These are phyloP conservation scores for Fopius arisanus DNA, from an alignment of 1,140 invertebrate species.

Conservation along the genomic window DNA sequence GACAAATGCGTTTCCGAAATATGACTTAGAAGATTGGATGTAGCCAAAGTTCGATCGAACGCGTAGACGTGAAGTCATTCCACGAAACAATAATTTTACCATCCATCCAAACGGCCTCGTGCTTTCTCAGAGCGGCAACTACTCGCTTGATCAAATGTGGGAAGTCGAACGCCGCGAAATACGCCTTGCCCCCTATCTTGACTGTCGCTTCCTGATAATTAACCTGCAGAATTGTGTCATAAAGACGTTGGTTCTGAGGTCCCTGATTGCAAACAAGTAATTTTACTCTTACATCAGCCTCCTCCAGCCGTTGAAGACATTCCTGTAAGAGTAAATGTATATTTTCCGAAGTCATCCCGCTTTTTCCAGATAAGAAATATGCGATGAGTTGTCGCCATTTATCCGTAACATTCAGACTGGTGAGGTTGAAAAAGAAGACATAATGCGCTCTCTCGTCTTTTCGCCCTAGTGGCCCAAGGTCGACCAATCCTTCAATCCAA, in stretches of 20 bases:
- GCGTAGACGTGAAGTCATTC: slow-evolving; percentile 33
- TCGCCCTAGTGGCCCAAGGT: slow-evolving; percentile 29
- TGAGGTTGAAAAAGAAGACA: slow-evolving; percentile 31
- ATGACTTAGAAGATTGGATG: slow-evolving; percentile 35
- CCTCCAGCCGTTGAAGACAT: slow-evolving; percentile 14
- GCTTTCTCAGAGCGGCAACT: slow-evolving; percentile 16
- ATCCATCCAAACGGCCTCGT: slow-evolving; percentile 26
- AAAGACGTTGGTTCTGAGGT: no score
- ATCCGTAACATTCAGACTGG: slow-evolving; percentile 36
- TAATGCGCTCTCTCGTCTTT: slow-evolving; percentile 21
- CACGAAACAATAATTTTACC: slow-evolving; percentile 30
- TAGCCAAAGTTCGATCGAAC: slow-evolving; percentile 5
- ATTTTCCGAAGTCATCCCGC: neutral
- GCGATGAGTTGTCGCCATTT: slow-evolving; percentile 34
- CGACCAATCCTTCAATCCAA: slow-evolving; percentile 15
- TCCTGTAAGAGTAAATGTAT: neutral
- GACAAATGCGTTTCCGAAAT: slow-evolving; percentile 34
- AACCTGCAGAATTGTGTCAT: no score
- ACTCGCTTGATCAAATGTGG: slow-evolving; percentile 38
- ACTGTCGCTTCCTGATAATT: no score
- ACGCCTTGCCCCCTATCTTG: no score
- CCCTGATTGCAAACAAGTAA: no score
- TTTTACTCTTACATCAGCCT: no score
- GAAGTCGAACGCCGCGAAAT: slow-evolving; percentile 30
- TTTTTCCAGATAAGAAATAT: slow-evolving; percentile 30